Evolutionary conservation across 1,140 invertebrate genomes (phyloP).

Genomic region (Euura saliciscinereae): DNA sequence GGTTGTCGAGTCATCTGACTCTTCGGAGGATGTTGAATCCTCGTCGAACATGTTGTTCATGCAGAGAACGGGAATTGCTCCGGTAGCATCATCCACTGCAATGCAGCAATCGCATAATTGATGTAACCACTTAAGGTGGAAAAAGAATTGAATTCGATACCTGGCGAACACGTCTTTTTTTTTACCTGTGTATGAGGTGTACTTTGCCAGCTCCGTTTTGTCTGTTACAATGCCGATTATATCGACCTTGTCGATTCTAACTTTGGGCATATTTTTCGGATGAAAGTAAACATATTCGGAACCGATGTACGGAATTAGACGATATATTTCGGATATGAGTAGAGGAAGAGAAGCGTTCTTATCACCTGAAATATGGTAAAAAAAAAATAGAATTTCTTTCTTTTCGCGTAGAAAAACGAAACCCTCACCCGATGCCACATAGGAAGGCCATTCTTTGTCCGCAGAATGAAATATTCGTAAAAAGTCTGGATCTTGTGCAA

Average conservation of each 20-base stretch:
- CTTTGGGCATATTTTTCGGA: neutral
- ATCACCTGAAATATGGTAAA: neutral
- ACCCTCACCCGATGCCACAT: neutral
- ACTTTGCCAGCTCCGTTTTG: neutral
- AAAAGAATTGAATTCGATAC: too few species aligned
- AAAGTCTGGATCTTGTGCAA: neutral
- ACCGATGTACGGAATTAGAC: neutral
- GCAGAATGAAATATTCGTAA: neutral
- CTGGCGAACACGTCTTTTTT: too few species aligned
- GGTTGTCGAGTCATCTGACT: neutral
- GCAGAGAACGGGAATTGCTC: neutral
- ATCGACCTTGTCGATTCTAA: neutral
- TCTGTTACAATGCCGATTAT: neutral
- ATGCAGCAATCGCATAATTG: neutral
- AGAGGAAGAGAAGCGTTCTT: neutral
- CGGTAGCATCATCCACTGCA: neutral
- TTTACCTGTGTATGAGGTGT: constrained; percentile 1
- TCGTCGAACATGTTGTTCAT: neutral
- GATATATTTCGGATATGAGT: neutral
- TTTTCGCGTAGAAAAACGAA: neutral
- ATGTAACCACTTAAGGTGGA: neutral
- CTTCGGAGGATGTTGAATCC: neutral
- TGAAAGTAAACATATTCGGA: neutral
- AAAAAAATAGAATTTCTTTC: neutral
- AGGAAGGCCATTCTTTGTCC: neutral